A percentile compares a stretch with the other conserved stretches of the same genome.
Conservation (phyloP, 1,140 invertebrate species). For the Armadillidium nasatum region DNA sequence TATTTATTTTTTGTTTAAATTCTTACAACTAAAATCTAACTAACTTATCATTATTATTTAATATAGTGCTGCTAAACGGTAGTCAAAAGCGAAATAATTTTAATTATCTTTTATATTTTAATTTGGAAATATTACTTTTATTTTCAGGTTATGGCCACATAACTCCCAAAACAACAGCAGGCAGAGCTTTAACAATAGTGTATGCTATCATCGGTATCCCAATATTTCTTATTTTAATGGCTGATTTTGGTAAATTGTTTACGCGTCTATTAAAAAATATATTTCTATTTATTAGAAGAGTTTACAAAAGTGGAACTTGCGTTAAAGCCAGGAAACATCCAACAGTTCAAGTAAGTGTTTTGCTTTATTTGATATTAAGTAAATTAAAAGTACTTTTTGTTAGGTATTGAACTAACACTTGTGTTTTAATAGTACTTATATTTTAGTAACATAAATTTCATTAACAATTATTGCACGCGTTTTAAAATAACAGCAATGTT, state of each 20-base stretch:
- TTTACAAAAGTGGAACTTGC: conserved; percentile 80
- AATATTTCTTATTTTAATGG: conserved; percentile 79
- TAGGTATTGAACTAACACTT: no score
- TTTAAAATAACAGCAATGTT: no score
- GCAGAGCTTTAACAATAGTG: conserved; percentile 79
- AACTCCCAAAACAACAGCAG: conserved; percentile 74
- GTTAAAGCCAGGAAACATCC: conserved; percentile 66
- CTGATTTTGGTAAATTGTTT: conserved; percentile 89
- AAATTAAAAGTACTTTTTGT: neutral
- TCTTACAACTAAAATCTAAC: no score
- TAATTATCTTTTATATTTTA: no score
- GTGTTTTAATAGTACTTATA: no score
- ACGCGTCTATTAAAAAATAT: conserved; percentile 86
- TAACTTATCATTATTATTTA: no score
- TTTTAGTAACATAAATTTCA: no score
- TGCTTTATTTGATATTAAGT: neutral
- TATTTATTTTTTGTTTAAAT: no score
- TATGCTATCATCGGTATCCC: conserved; percentile 95
- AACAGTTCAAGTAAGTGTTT: conserved; percentile 62
- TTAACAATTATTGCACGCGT: no score
- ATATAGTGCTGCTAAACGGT: no score
- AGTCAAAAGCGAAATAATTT: no score
- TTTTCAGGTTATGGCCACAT: conserved; percentile 89
- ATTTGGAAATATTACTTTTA: no score
- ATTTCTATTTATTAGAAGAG: conserved; percentile 80